Evolutionary conservation across 1,140 invertebrate genomes (phyloP).

Genomic region (Aphaenogaster floridana): DNA sequence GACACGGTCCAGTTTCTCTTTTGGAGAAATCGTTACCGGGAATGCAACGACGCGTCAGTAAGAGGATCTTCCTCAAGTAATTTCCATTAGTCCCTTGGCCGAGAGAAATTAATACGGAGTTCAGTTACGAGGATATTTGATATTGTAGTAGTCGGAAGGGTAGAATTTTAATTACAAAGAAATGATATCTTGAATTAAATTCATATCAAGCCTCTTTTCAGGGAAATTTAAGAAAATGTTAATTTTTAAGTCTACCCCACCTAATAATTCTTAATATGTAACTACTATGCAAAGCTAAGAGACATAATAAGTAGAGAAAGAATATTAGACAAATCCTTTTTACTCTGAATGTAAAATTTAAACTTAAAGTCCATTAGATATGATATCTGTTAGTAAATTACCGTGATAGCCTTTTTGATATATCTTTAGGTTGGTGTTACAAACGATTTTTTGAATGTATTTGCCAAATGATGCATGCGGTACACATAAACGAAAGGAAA

Average conservation of each 20-base stretch:
- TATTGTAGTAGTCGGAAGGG: neutral
- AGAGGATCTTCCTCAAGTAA: neutral
- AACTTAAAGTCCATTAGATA: neutral
- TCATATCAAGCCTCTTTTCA: neutral
- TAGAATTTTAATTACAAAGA: constrained; percentile 13
- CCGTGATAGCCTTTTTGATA: neutral
- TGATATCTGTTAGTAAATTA: neutral
- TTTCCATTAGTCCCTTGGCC: neutral
- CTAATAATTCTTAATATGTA: neutral
- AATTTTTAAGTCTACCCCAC: neutral
- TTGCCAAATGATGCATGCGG: neutral
- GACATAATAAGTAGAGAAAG: neutral
- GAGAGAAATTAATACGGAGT: neutral
- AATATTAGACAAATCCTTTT: neutral
- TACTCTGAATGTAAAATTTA: neutral
- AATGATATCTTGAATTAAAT: neutral
- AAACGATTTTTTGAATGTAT: neutral
- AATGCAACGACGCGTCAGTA: neutral
- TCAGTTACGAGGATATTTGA: constrained; percentile 23
- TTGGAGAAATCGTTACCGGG: neutral
- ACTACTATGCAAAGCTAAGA: neutral
- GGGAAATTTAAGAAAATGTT: neutral
- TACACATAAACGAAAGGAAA: neutral
- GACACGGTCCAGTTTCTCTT: neutral
- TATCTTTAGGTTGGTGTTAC: neutral